A percentile compares a stretch with the other conserved stretches of the same genome.
These are phyloP conservation scores for Seladonia tumulorum DNA, from an alignment of 2,888 invertebrate genomes.

Conservation along the genomic window DNA sequence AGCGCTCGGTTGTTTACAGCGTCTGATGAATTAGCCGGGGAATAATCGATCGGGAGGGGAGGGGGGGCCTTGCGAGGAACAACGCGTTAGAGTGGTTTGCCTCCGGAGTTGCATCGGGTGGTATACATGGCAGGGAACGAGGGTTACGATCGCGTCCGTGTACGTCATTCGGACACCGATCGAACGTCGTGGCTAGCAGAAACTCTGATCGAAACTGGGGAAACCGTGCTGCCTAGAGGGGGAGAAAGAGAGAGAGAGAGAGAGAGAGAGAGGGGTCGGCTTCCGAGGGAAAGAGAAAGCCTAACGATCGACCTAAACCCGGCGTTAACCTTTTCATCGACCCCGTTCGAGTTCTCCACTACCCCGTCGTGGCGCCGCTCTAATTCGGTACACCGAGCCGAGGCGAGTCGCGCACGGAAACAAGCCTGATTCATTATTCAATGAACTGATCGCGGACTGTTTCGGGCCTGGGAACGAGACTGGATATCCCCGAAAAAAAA, in stretches of 20 bases:
- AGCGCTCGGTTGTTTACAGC: slow-evolving; percentile 49
- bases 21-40: slow-evolving; percentile 33
- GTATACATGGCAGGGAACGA: background rate
- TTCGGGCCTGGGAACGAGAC: slow-evolving; percentile 28
- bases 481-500: background rate
- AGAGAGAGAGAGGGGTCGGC: background rate
- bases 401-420: slow-evolving; percentile 64
- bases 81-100: background rate
- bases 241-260: slow-evolving; percentile 14
- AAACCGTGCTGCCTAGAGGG: slow-evolving; percentile 56
- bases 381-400: slow-evolving; percentile 70
- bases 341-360: slow-evolving; percentile 63
- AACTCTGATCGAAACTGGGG: slow-evolving; percentile 64
- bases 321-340: slow-evolving; percentile 74
- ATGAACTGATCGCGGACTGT: slow-evolving; percentile 61
- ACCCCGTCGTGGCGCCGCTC: slow-evolving; percentile 62
- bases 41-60: background rate
- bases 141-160: slow-evolving; percentile 22
- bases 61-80: background rate
- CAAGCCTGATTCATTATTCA: slow-evolving; percentile 72
- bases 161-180: slow-evolving; percentile 49
- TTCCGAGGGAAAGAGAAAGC: slow-evolving; percentile 28
- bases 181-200: slow-evolving; percentile 57
- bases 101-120: background rate
- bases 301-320: slow-evolving; percentile 68